Evolutionary conservation across 1,140 invertebrate species (phyloP).

Genomic region (Chironomus striatipennis): DNA sequence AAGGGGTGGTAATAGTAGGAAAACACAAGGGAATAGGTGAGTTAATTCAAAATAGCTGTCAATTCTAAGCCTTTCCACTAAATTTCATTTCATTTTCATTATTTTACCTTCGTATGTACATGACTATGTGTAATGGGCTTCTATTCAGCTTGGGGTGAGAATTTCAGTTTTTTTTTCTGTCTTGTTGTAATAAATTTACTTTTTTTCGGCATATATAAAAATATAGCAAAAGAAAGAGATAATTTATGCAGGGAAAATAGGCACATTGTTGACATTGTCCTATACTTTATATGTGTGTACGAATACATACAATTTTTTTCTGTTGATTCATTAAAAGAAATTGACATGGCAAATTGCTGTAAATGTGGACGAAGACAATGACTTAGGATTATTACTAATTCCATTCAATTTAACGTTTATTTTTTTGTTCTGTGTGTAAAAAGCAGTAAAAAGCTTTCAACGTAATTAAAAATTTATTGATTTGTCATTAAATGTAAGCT

Average conservation of each 20-base stretch:
- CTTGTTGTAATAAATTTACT: no score
- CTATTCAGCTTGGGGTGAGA: no score
- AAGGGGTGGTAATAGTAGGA: constrained; percentile 15
- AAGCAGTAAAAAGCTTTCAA: not conserved
- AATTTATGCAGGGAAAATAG: not conserved
- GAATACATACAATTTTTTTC: not conserved
- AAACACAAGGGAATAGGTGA: constrained; percentile 21
- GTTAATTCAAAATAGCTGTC: not conserved
- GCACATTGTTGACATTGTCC: constrained; percentile 6
- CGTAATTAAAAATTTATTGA: constrained; percentile 15
- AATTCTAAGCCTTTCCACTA: no score
- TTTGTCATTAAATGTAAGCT: not conserved
- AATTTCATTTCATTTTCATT: constrained; percentile 1
- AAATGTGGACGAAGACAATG: constrained; percentile 4
- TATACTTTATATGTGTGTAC: no score
- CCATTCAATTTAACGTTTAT: not conserved
- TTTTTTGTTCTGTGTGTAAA: not conserved
- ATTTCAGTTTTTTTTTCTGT: no score
- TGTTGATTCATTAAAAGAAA: constrained; percentile 14
- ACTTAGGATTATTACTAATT: constrained; percentile 3
- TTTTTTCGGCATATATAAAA: no score
- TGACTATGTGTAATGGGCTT: no score
- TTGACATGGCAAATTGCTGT: not conserved
- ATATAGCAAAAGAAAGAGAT: not conserved
- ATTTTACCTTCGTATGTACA: no score